These are phyloP conservation scores for Leptinotarsa peninsularis DNA, from an alignment of 2,888 invertebrate genomes.

Conservation along the genomic window DNA sequence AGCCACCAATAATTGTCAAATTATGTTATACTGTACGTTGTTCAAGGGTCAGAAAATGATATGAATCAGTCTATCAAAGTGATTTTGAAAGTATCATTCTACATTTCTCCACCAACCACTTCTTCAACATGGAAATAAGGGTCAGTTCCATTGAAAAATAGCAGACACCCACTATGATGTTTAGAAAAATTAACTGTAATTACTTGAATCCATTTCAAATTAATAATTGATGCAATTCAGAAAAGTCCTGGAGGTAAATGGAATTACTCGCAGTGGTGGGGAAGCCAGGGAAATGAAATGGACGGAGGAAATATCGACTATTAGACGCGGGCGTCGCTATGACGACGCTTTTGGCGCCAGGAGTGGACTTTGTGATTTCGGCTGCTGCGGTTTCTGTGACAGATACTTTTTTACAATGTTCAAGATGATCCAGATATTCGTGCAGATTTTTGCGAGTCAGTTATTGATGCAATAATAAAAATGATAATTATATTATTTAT, in stretches of 20 bases:
- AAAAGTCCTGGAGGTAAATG: slow-evolving; percentile 30
- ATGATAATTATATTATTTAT: too few relatives aligned
- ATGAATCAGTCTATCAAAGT: too few relatives aligned
- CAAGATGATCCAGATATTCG: too few relatives aligned
- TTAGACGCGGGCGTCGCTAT: slow-evolving; percentile 62
- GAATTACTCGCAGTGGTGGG: slow-evolving; percentile 31
- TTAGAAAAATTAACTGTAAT: too few relatives aligned
- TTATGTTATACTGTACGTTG: too few relatives aligned
- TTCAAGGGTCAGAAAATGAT: too few relatives aligned
- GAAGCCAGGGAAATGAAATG: slow-evolving; percentile 38
- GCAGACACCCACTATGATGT: too few relatives aligned
- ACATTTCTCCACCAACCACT: too few relatives aligned
- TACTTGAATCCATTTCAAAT: slow-evolving; percentile 24
- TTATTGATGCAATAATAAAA: too few relatives aligned
- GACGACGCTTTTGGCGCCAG: slow-evolving; percentile 56
- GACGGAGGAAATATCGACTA: slow-evolving; percentile 63
- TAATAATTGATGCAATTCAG: slow-evolving; percentile 36
- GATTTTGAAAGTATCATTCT: too few relatives aligned
- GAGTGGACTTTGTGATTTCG: slow-evolving; percentile 27
- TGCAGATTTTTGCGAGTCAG: too few relatives aligned
- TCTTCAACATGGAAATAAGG: background rate
- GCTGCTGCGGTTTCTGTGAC: background rate
- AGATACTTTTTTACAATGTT: background rate
- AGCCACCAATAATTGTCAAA: too few relatives aligned
- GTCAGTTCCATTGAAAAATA: background rate